Base-by-base conservation (phyloP, 2,113 vertebrate genomes). In the Cynoglossus semilaevis region DNA sequence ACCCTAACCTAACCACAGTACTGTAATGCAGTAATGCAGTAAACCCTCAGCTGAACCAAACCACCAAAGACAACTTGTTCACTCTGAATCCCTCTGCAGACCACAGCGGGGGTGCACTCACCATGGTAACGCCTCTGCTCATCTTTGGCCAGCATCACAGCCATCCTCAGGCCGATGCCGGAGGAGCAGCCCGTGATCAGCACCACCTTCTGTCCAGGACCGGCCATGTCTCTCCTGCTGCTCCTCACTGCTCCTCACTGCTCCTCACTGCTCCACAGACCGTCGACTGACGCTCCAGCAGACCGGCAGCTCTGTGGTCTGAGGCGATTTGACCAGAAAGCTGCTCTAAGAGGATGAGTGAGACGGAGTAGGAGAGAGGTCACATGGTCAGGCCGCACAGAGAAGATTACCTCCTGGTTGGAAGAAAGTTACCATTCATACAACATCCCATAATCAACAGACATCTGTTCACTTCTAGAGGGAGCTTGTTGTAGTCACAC, bases 111-210 rank as follows among this genome's bases (percentile, higher is more conserved):
- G 17, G 9, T 6, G 16, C 16, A 51, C 76, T 3, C 74, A 93
- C 92, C 92, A 62, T 88, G 78, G 63, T 92, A 93, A n/a, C 89
- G 89, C 49, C 83, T 80, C 70, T 91, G 84, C 45, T 87, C 79
- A 70, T 92, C 91, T 19, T 69, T 74, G 0, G 90, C 88, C 80
- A 93, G 85, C 68, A 88, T 88, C 46, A 89, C 84, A 0, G 90
- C 91, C 77, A 91, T 83, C 18, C 85, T 87, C 38, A 91, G 65
- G 41, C 92, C 86, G n/a, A 91, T 93, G 13, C 90, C 91, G 0
- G 72, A 92, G 72, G 91, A 91, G 77, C 90, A 92, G 59, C 91
- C 91, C 4, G 87, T 91, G 81, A 91, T 89, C 68, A 92, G 82
- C 40, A 92, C 88, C 2, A 90, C 90, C 83, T 87, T 92, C 81